Evolutionary conservation across 2,888 invertebrate species (phyloP).

Genomic region (Euplexia lucipara): DNA sequence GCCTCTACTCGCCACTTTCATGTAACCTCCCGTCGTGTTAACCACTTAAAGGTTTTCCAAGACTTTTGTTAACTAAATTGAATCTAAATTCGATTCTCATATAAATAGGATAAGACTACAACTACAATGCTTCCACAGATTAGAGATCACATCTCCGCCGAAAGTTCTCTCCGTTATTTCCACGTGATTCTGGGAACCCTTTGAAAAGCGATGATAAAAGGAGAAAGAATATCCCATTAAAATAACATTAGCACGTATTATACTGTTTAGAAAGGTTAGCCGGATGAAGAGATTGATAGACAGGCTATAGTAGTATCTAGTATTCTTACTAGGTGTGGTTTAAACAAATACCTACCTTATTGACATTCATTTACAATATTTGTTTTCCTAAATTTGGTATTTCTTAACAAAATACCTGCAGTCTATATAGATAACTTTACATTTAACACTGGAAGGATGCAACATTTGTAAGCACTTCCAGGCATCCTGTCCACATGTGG

Average conservation of each 20-base stretch:
- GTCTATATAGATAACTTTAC: conserved; percentile 9
- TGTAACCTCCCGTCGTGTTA: conserved; percentile 52
- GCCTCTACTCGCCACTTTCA: conserved; percentile 57
- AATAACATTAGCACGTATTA: conserved; percentile 33
- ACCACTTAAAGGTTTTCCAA: conserved; percentile 47
- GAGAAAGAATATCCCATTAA: conserved; percentile 43
- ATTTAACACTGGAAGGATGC: conserved; percentile 22
- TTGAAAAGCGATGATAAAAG: conserved; percentile 21
- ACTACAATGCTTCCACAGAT: conserved; percentile 8
- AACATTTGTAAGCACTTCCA: conserved; percentile 59
- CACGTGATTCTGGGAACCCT: conserved; percentile 17
- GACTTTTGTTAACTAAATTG: conserved; percentile 42
- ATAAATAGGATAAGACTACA: conserved; percentile 21
- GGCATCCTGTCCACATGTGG: conserved; percentile 56
- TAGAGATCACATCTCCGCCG: conserved; percentile 5
- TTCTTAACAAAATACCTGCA: not conserved
- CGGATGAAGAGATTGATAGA: conserved; percentile 23
- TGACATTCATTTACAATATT: not conserved
- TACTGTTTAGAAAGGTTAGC: conserved; percentile 7
- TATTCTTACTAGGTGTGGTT: conserved; percentile 1
- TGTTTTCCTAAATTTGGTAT: not conserved
- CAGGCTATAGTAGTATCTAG: conserved; percentile 11
- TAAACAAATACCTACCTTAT: not conserved
- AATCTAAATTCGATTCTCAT: conserved; percentile 24
- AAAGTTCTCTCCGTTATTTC: conserved; percentile 9